phyloP scores from a whole-genome alignment of 1,140 invertebrate species.

The Antheraea mylitta region DNA sequence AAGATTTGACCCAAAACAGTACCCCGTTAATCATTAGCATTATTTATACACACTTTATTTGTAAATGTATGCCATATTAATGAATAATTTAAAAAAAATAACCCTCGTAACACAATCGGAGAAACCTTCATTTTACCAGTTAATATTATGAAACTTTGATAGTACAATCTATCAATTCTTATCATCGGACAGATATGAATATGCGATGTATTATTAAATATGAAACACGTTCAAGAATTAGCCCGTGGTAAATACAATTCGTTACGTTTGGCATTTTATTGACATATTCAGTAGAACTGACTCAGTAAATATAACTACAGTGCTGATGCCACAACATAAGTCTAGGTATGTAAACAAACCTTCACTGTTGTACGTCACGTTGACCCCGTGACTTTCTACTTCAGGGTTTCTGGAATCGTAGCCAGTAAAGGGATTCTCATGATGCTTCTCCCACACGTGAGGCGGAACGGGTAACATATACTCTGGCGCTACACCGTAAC shows the following conservation, averaged over 20 bases:
- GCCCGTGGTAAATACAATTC: not conserved
- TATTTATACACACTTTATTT: too few relatives aligned
- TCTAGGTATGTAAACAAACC: slow-evolving; percentile 36
- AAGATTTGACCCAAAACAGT: too few relatives aligned
- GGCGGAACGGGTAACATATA: slow-evolving; percentile 45
- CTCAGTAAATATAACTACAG: not conserved
- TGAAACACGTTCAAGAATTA: not conserved
- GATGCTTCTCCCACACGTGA: slow-evolving; percentile 55
- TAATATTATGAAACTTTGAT: not conserved
- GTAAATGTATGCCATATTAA: too few relatives aligned
- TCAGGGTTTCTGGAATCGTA: slow-evolving; percentile 23
- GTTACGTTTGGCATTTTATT: not conserved
- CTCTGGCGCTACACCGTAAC: slow-evolving; percentile 34
- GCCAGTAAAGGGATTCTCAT: slow-evolving; percentile 32
- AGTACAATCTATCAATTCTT: not conserved
- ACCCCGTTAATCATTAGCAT: too few relatives aligned
- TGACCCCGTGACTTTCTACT: slow-evolving; percentile 22
- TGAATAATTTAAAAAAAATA: too few relatives aligned
- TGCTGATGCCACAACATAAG: not conserved
- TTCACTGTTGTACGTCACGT: slow-evolving; percentile 42
- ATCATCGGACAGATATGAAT: not conserved
- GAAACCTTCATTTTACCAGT: not conserved
- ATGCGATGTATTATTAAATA: not conserved
- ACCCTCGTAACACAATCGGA: not conserved
- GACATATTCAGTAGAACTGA: not conserved